A percentile compares a stretch with the other conserved stretches of the same genome.
Conservation (phyloP, 2,888 invertebrate genomes). For the Cancer borealis region DNA sequence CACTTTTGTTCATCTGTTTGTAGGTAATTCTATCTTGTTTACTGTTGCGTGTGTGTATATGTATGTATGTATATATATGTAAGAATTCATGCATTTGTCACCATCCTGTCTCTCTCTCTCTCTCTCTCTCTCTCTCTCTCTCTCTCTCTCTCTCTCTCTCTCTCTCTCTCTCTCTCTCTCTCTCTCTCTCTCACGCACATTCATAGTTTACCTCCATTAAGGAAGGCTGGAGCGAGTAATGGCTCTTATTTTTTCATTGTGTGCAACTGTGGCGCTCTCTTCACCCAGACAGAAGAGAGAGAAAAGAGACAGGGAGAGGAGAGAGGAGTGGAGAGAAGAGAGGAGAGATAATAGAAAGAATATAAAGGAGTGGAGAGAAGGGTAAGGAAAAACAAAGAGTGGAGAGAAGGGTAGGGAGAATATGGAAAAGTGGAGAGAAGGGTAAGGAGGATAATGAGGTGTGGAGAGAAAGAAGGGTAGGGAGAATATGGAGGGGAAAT, state of each 20-base stretch:
- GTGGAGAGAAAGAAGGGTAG: not conserved
- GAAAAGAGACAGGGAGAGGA: not conserved
- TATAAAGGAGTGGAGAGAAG: not conserved
- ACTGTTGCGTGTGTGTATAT: conserved; percentile 38
- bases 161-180: conserved; percentile 59
- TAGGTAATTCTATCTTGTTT: not conserved
- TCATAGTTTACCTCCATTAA: conserved; percentile 16
- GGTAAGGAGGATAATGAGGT: not conserved
- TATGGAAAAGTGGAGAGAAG: not conserved
- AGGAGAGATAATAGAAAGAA: not conserved
- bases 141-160: conserved; percentile 62
- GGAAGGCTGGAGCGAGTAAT: not conserved
- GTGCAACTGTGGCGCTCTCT: not conserved
- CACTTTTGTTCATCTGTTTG: not conserved
- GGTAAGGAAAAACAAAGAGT: not conserved
- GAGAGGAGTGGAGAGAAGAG: not conserved
- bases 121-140: conserved; percentile 1
- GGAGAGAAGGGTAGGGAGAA: not conserved
- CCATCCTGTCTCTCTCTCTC: not conserved
- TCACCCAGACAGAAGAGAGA: not conserved
- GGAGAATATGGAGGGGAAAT: not conserved
- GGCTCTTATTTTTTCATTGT: conserved; percentile 14
- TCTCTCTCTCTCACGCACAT: conserved; percentile 30
- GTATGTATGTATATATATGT: conserved; percentile 46
- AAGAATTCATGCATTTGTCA: not conserved